Base-by-base conservation (phyloP, 2,888 invertebrate genomes). In the Quadroppia sp. region DNA sequence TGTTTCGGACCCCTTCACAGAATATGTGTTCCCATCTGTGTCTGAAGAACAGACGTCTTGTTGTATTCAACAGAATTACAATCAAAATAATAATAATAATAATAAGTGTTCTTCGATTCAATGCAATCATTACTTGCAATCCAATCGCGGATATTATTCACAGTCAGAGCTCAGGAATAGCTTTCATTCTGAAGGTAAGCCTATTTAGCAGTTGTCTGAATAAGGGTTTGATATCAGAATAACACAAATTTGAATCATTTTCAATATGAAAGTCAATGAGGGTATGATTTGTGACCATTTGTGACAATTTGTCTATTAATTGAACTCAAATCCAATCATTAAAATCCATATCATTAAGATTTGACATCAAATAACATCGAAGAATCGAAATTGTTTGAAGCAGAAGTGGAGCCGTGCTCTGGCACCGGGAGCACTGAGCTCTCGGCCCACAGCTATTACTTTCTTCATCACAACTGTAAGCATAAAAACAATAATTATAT, bases 31-130 rank as follows among this genome's bases (percentile, higher is more conserved):
- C 36, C 36, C 64, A 45, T 72, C 72, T 53, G 42, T 53, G 36
- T 59, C 61, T 53, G 72, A 45, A 17, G 59, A 72, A 17, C 28
- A 56, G 36, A 53, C 59, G 30, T 53, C 56, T 40, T 56, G 3
- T 61, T 61, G 64, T 64, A 17, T 32, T 64, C 36, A 64, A 40
- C 64, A 64, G 36, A 64, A 64, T 64, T 64, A 64, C 64, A 64
- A 64, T 64, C 64, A 64, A 17, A 56, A 71, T 71, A 40, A 28
- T 20, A 70, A 71, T 20, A 70, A 71, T 70, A 70, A 45, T 70
- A 70, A 70, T 50, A 48, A 45, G 70, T 50, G 70, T 48, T 70
- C 28, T 28, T 28, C 28, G 30, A 70, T n/a, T 64, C 64, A 64
- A 36, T 9, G 64, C 64, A 45, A 61, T 28, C 72, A 72, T 59